Conservation (phyloP, 1,140 invertebrate genomes). For the Samia ricini region DNA sequence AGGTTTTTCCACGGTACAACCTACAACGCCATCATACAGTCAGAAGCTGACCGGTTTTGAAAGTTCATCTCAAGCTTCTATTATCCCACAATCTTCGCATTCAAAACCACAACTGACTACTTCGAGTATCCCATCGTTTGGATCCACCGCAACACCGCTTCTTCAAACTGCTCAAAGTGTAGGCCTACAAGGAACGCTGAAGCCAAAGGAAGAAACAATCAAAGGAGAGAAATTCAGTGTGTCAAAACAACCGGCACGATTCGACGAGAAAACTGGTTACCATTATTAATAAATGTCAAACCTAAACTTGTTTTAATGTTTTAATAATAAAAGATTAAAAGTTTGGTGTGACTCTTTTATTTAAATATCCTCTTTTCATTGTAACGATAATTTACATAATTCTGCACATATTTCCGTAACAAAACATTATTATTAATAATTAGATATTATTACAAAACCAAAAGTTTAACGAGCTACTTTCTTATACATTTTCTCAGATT, state of each 20-base stretch:
- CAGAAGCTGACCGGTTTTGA: background rate
- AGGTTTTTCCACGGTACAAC: background rate
- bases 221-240: constrained; percentile 46
- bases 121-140: too few species aligned
- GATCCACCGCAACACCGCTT: background rate
- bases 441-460: too few species aligned
- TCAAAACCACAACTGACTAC: background rate
- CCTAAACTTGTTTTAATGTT: background rate
- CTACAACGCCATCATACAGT: background rate
- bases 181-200: background rate
- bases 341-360: too few species aligned
- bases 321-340: background rate
- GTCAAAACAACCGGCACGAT: constrained; percentile 49
- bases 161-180: background rate
- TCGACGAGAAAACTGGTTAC: constrained; percentile 54
- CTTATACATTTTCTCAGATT: too few species aligned
- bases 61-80: background rate
- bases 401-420: too few species aligned
- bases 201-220: background rate
- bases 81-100: background rate
- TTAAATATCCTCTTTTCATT: too few species aligned
- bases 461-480: too few species aligned
- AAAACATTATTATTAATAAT: too few species aligned
- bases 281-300: constrained; percentile 41
- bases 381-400: too few species aligned